A percentile compares a stretch with the other conserved stretches of the same genome.
phyloP scores from a whole-genome alignment of 2,113 vertebrate genomes.

The Pelecanus crispus region DNA sequence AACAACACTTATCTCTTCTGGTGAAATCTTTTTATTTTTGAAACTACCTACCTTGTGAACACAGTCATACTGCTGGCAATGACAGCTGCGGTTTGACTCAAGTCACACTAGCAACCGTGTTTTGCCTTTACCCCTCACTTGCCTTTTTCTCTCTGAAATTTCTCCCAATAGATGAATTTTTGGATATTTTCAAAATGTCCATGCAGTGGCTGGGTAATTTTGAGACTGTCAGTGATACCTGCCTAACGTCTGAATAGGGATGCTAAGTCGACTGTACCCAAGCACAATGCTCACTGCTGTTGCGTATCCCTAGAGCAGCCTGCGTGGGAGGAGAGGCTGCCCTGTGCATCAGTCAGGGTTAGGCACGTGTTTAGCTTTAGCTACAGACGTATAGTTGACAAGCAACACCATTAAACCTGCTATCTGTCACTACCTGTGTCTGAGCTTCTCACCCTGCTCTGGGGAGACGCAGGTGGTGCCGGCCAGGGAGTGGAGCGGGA shows the following conservation, averaged over 20 bases:
- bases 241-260: not conserved
- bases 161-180: not conserved
- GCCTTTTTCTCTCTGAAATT: not conserved
- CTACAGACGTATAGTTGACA: not conserved
- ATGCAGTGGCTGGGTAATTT: not conserved
- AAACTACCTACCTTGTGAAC: conserved; percentile 17
- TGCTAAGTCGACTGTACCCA: not conserved
- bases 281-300: accelerated
- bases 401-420: not conserved
- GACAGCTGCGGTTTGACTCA: not conserved
- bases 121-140: not conserved
- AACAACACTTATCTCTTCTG: conserved; percentile 23
- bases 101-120: not conserved
- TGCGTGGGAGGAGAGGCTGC: not conserved
- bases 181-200: not conserved
- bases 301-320: not conserved
- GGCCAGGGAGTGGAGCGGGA: accelerated
- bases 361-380: not conserved
- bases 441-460: not conserved
- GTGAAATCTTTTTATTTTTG: conserved; percentile 27
- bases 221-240: not conserved
- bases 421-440: not conserved
- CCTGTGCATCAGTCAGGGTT: not conserved
- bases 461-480: not conserved
- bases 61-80: conserved; percentile 1